Evolutionary conservation across 2,888 invertebrate species (phyloP).

Genomic region (Choristoneura rosaceana): DNA sequence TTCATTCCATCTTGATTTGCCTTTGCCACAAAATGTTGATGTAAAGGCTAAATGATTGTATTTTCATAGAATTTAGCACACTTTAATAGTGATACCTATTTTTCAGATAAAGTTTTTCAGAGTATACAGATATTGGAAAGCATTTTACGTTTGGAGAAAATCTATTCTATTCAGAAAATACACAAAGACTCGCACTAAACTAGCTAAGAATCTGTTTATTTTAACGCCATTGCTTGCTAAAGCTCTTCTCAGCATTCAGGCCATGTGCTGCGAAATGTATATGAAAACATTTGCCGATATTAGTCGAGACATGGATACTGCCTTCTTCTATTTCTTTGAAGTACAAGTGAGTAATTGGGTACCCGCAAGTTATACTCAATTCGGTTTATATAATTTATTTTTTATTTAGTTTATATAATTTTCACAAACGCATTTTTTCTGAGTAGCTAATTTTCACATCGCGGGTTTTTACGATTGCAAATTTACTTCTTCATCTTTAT

Average conservation of each 20-base stretch:
- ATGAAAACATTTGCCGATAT: slow-evolving; percentile 87
- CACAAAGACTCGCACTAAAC: slow-evolving; percentile 81
- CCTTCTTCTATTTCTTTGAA: slow-evolving; percentile 90
- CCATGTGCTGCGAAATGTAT: slow-evolving; percentile 88
- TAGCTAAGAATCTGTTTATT: slow-evolving; percentile 90
- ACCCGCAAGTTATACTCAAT: too few relatives aligned
- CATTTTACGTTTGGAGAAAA: slow-evolving; percentile 92
- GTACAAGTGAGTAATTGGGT: slow-evolving; percentile 80
- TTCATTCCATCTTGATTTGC: background rate
- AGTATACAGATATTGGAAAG: slow-evolving; percentile 90
- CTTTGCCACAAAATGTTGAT: background rate
- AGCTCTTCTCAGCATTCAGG: slow-evolving; percentile 89
- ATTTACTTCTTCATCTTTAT: too few relatives aligned
- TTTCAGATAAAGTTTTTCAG: slow-evolving; percentile 88
- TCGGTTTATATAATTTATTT: too few relatives aligned
- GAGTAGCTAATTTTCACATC: too few relatives aligned
- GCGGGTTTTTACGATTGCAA: too few relatives aligned
- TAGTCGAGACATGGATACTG: slow-evolving; percentile 74
- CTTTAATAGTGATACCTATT: background rate
- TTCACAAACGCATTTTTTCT: too few relatives aligned
- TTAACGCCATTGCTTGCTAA: slow-evolving; percentile 89
- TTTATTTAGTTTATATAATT: too few relatives aligned
- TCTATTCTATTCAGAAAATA: slow-evolving; percentile 90
- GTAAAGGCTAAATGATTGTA: background rate
- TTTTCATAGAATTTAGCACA: background rate